Evolutionary conservation across 2,113 vertebrate species (phyloP).

Genomic region (Eclectus roratus): DNA sequence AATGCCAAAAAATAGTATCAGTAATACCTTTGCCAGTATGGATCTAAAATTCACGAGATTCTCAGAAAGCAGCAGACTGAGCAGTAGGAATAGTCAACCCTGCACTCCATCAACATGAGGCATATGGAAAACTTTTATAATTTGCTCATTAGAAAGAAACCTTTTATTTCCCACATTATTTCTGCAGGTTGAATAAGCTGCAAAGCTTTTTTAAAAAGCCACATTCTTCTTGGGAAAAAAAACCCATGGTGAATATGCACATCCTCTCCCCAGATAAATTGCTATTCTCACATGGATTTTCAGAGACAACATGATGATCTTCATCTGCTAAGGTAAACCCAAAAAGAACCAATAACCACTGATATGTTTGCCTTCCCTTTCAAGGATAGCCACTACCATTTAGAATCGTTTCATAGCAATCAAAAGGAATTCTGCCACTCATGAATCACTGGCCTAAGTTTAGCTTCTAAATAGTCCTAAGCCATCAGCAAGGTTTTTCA

Average conservation of each 20-base stretch:
- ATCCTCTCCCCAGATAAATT: neutral
- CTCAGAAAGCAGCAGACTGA: neutral
- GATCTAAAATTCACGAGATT: neutral
- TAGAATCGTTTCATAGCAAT: neutral
- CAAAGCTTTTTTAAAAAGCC: neutral
- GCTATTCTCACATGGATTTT: neutral
- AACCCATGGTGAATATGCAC: neutral
- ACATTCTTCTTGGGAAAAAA: neutral
- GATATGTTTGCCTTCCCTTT: neutral
- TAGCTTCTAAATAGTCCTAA: neutral
- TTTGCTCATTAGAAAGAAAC: neutral
- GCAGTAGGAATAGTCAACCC: neutral
- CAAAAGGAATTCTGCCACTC: neutral
- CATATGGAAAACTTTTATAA: neutral
- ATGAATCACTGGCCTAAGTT: neutral
- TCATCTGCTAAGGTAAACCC: neutral
- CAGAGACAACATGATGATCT: neutral
- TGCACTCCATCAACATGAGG: neutral
- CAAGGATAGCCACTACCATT: neutral
- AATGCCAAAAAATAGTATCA: neutral
- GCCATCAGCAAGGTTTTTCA: neutral
- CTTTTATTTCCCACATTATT: neutral
- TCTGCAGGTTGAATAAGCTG: neutral
- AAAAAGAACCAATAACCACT: neutral
- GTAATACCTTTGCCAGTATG: neutral